Evolutionary conservation across 2,113 vertebrate genomes (phyloP).

Genomic region (Drymodes brunneopygia): DNA sequence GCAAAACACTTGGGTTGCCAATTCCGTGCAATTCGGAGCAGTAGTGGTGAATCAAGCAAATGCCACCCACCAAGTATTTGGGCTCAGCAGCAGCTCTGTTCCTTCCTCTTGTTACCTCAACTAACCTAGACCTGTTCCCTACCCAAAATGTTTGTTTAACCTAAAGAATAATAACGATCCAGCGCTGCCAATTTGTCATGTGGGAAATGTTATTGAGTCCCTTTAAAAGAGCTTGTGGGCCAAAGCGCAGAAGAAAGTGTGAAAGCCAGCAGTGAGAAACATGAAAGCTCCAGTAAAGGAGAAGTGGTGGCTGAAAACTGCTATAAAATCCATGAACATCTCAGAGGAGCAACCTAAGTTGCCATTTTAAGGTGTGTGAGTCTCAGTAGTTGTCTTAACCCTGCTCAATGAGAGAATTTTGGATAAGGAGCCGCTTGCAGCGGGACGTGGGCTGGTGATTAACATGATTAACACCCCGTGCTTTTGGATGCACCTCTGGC

Average conservation of each 20-base stretch:
- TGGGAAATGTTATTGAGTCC: conserved; percentile 14
- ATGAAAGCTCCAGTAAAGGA: not conserved
- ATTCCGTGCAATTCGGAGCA: not conserved
- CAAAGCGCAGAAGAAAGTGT: not conserved
- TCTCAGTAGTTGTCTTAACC: not conserved
- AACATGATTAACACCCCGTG: not conserved
- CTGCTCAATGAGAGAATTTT: not conserved
- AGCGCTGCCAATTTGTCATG: conserved; percentile 27
- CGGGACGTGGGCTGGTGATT: rapidly evolving
- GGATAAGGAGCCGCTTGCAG: not conserved
- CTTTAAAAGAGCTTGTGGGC: not conserved
- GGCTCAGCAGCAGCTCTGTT: conserved; percentile 15
- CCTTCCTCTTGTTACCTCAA: conserved; percentile 40
- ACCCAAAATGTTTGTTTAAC: conserved; percentile 57
- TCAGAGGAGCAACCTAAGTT: not conserved
- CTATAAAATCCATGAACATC: not conserved
- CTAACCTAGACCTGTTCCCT: conserved; percentile 46
- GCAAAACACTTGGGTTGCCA: not conserved
- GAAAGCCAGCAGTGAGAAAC: conserved; percentile 1
- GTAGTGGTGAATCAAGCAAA: not conserved
- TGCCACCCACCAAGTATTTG: conserved; percentile 50
- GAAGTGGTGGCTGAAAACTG: not conserved
- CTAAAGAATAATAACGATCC: conserved; percentile 45
- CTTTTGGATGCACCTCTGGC: not conserved
- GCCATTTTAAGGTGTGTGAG: not conserved